These are phyloP conservation scores for Agrilus planipennis DNA, from an alignment of 1,140 invertebrate species.

Conservation along the genomic window DNA sequence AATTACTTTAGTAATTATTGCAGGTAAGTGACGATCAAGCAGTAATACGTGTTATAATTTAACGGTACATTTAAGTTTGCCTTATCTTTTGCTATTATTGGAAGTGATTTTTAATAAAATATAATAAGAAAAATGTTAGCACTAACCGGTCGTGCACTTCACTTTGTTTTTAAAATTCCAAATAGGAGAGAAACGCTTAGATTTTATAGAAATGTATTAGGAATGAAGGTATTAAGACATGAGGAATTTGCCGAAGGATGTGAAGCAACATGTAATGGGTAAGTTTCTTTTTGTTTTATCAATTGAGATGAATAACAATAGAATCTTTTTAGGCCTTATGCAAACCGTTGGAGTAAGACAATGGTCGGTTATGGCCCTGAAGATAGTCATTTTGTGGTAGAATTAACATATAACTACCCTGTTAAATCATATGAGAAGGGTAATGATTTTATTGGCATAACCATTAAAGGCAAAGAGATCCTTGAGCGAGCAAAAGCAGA, in stretches of 20 bases:
- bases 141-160: conserved; percentile 62
- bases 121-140: conserved; percentile 12
- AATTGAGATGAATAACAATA: not conserved
- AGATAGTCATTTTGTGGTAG: conserved; percentile 89
- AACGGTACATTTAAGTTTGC: no score
- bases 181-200: conserved; percentile 70
- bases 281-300: conserved; percentile 20
- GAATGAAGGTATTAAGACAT: conserved; percentile 93
- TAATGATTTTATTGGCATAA: conserved; percentile 85
- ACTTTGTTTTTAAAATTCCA: conserved; percentile 92
- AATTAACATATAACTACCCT: conserved; percentile 97
- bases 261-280: conserved; percentile 95
- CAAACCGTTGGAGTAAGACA: conserved; percentile 97
- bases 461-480: conserved; percentile 65
- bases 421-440: conserved; percentile 71
- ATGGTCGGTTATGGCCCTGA: conserved; percentile 98
- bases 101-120: no score
- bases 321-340: conserved; percentile 66
- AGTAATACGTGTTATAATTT: no score
- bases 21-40: no score
- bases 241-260: conserved; percentile 96
- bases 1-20: no score
- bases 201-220: conserved; percentile 82
- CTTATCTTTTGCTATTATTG: no score
- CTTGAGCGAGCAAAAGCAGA: conserved; percentile 56